Evolutionary conservation across 2,888 invertebrate genomes (phyloP).

Genomic region (Neoascia interrupta): DNA sequence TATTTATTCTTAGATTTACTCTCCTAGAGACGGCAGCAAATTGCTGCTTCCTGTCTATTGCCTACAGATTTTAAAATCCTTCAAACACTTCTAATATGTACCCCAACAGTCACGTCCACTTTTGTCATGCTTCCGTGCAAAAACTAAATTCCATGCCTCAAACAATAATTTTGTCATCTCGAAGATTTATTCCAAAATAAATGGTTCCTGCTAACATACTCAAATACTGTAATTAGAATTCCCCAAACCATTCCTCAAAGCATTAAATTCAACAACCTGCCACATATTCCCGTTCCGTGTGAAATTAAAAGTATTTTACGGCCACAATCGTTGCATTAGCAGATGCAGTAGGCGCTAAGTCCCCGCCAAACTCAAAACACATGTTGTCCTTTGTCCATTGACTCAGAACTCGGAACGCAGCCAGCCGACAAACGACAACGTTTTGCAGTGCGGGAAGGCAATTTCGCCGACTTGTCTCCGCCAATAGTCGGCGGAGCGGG

Average conservation of each 20-base stretch:
- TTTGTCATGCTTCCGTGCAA: background rate
- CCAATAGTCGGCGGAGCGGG: slow-evolving; percentile 45
- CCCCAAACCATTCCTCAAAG: slow-evolving; percentile 27
- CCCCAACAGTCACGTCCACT: too few relatives aligned
- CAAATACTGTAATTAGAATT: slow-evolving; percentile 49
- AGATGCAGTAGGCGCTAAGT: slow-evolving; percentile 20
- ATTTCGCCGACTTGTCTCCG: slow-evolving; percentile 68
- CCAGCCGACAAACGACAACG: slow-evolving; percentile 50
- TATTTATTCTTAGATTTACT: too few relatives aligned
- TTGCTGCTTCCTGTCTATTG: too few relatives aligned
- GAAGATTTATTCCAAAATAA: slow-evolving; percentile 61
- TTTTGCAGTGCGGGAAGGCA: slow-evolving; percentile 46
- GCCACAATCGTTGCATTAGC: slow-evolving; percentile 26
- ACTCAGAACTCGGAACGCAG: slow-evolving; percentile 40
- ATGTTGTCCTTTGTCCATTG: slow-evolving; percentile 63
- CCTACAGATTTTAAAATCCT: too few relatives aligned
- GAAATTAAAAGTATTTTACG: slow-evolving; percentile 61
- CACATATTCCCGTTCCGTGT: slow-evolving; percentile 24
- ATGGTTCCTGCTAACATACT: slow-evolving; percentile 21
- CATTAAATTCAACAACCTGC: slow-evolving; percentile 44
- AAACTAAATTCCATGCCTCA: background rate
- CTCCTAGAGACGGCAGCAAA: too few relatives aligned
- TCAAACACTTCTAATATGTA: too few relatives aligned
- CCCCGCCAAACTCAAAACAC: slow-evolving; percentile 56
- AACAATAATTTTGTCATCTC: slow-evolving; percentile 54